A percentile compares a stretch with the other conserved stretches of the same genome.
Evolutionary conservation across 1,140 invertebrate species (phyloP).

Genomic region (Drosophila santomea): DNA sequence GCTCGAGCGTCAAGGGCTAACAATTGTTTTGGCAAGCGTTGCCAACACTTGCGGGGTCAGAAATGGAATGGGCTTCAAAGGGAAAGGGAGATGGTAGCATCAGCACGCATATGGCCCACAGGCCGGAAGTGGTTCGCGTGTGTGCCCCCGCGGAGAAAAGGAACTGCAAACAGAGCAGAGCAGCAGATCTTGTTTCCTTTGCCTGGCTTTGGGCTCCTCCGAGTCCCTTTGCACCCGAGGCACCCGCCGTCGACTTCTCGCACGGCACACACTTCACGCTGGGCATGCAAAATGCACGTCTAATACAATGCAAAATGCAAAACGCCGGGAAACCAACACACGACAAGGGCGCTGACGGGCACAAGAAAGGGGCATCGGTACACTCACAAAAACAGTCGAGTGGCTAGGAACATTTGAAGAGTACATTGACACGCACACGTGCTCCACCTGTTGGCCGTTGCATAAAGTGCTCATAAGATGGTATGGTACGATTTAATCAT

Average conservation of each 20-base stretch:
- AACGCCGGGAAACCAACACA: constrained; percentile 64
- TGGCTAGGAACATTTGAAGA: too few species aligned
- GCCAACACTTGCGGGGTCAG: constrained; percentile 50
- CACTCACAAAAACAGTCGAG: neutral
- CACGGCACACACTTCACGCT: constrained; percentile 69
- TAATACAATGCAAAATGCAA: constrained; percentile 79
- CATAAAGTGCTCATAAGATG: too few species aligned
- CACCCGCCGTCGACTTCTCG: constrained; percentile 54
- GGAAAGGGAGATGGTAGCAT: neutral
- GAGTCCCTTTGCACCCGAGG: constrained; percentile 9
- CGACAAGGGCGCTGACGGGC: constrained; percentile 10
- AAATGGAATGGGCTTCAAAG: neutral
- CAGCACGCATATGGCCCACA: constrained; percentile 40
- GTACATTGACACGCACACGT: too few species aligned
- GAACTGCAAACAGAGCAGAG: constrained; percentile 8
- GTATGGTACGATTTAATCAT: too few species aligned
- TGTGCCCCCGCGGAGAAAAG: constrained; percentile 33
- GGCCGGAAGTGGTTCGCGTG: constrained; percentile 70
- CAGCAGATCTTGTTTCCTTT: constrained; percentile 31
- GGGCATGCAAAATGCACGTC: constrained; percentile 81
- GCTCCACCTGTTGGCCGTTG: too few species aligned
- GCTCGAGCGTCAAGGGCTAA: constrained; percentile 54
- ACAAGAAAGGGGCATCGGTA: neutral
- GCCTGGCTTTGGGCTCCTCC: constrained; percentile 2
- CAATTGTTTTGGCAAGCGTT: constrained; percentile 75